A percentile compares a stretch with the other conserved stretches of the same genome.
phyloP scores from a whole-genome alignment of 1,140 invertebrate genomes.

The Drosophila bocki region DNA sequence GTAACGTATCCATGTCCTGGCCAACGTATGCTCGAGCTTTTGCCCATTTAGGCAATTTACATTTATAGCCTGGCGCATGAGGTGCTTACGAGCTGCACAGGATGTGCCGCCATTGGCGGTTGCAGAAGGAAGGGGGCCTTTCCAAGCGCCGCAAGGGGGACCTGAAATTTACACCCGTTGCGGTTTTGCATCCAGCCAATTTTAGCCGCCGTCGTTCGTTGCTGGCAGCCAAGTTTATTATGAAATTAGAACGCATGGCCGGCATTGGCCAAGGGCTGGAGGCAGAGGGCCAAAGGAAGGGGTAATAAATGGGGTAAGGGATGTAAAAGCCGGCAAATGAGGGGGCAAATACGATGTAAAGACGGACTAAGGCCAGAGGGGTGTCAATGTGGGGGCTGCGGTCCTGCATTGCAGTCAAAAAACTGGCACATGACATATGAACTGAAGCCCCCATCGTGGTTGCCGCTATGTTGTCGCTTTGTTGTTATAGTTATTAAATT shows the following conservation, averaged over 20 bases:
- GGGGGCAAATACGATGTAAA: slow-evolving; percentile 6
- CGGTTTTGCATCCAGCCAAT: slow-evolving; percentile 72
- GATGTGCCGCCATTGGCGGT: slow-evolving; percentile 73
- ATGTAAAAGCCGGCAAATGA: slow-evolving; percentile 6
- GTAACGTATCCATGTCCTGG: slow-evolving; percentile 63
- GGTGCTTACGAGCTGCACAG: slow-evolving; percentile 83
- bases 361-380: not conserved
- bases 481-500: slow-evolving; percentile 81
- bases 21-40: slow-evolving; percentile 82
- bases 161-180: slow-evolving; percentile 81
- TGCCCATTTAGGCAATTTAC: slow-evolving; percentile 83
- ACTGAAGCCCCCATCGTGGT: slow-evolving; percentile 39
- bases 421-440: slow-evolving; percentile 82
- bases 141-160: slow-evolving; percentile 8
- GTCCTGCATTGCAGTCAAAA: slow-evolving; percentile 75
- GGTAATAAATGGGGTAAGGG: slow-evolving; percentile 3
- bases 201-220: slow-evolving; percentile 51
- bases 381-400: slow-evolving; percentile 1
- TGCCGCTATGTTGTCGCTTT: slow-evolving; percentile 47
- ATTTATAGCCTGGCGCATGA: slow-evolving; percentile 82
- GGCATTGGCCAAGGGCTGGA: slow-evolving; percentile 29
- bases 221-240: slow-evolving; percentile 78
- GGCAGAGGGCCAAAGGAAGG: slow-evolving; percentile 5
- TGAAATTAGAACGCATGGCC: slow-evolving; percentile 75
- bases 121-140: slow-evolving; percentile 9